These are phyloP conservation scores for Forbesichthys papilliferus DNA, from an alignment of 2,113 vertebrate species.

Conservation along the genomic window DNA sequence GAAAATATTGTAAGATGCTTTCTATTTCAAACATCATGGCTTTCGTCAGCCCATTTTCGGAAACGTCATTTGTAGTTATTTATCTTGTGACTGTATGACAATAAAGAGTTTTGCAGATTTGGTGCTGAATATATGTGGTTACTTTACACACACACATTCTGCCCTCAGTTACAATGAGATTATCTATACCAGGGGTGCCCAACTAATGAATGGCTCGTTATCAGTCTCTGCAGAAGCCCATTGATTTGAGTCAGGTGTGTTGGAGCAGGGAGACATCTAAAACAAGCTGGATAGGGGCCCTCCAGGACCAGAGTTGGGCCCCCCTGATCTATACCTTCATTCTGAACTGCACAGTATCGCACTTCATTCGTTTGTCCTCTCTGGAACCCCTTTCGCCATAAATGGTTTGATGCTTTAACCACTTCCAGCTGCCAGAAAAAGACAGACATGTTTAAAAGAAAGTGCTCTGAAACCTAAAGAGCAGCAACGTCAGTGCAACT, in stretches of 20 bases:
- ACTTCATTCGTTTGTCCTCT: slow-evolving; percentile 46
- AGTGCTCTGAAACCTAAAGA: slow-evolving; percentile 51
- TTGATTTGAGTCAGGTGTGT: too few species aligned
- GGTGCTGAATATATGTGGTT: slow-evolving; percentile 18
- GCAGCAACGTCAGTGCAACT: slow-evolving; percentile 1
- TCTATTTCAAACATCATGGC: too few species aligned
- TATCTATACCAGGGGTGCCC: background rate
- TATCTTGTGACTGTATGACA: background rate
- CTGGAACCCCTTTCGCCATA: slow-evolving; percentile 52
- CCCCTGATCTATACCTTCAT: slow-evolving; percentile 7
- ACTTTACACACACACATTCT: background rate
- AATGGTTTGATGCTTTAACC: slow-evolving; percentile 68
- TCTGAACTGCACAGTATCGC: slow-evolving; percentile 34
- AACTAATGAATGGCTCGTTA: too few species aligned
- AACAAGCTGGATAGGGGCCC: too few species aligned
- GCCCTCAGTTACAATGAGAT: background rate
- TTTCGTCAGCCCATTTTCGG: too few species aligned
- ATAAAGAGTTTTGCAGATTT: slow-evolving; percentile 13
- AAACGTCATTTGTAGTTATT: background rate
- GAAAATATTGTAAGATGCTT: too few species aligned
- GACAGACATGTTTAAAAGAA: slow-evolving; percentile 57
- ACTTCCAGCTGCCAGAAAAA: slow-evolving; percentile 76
- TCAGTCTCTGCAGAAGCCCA: too few species aligned
- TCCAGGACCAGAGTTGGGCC: too few species aligned
- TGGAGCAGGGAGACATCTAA: too few species aligned